Percentiles rank a stretch among this genome's conserved stretches.
Evolutionary conservation across 2,113 vertebrate genomes (phyloP).

Genomic region (Tretioscincus oriximinensis): DNA sequence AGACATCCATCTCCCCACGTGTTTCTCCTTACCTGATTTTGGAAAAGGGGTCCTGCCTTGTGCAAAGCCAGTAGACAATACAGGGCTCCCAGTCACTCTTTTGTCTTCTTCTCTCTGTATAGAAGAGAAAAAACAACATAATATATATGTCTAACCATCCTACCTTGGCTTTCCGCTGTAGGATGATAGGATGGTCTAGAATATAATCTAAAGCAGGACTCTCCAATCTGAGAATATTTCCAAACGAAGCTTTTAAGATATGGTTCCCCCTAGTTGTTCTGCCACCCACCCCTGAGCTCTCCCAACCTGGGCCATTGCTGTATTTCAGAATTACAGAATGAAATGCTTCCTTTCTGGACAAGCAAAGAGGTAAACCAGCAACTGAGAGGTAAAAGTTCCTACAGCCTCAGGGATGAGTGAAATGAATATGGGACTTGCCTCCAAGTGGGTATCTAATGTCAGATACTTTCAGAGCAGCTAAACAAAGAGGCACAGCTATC

Average conservation of each 20-base stretch:
- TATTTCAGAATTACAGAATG: not conserved
- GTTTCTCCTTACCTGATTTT: conserved; percentile 55
- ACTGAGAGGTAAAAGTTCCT: not conserved
- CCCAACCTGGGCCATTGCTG: not conserved
- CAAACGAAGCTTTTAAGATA: too few relatives aligned
- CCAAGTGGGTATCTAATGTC: conserved; percentile 4
- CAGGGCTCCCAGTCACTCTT: conserved; percentile 28
- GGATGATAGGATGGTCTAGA: not conserved
- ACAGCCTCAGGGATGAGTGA: not conserved
- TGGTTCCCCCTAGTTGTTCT: too few relatives aligned
- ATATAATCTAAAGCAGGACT: not conserved
- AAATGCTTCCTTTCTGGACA: not conserved
- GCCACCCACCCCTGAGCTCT: accelerated
- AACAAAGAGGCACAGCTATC: not conserved
- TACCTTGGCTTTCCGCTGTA: accelerated
- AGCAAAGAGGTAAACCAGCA: too few relatives aligned
- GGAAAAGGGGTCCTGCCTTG: conserved; percentile 51
- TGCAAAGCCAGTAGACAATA: conserved; percentile 33
- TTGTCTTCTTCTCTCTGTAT: conserved; percentile 24
- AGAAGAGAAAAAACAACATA: not conserved
- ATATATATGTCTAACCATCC: not conserved
- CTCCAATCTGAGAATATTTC: not conserved
- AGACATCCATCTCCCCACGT: too few relatives aligned
- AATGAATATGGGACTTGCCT: conserved; percentile 5
- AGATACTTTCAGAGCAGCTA: not conserved